Conservation (phyloP, 2,113 vertebrate genomes). For the Erythrolamprus reginae region DNA sequence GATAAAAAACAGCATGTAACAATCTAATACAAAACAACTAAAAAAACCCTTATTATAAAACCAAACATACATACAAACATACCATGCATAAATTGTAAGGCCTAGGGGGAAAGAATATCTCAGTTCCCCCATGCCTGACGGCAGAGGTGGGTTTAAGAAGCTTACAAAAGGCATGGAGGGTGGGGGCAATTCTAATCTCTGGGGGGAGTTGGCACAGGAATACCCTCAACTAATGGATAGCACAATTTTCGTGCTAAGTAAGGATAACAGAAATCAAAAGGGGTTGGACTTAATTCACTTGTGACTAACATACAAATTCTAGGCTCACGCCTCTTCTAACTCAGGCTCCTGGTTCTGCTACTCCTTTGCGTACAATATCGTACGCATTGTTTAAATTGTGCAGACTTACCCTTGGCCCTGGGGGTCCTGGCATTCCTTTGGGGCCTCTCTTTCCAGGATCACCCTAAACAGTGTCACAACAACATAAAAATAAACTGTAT, state of each 20-base stretch:
- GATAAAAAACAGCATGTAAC: too few species aligned
- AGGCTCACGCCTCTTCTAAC: not conserved
- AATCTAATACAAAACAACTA: too few species aligned
- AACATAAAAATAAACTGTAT: not conserved
- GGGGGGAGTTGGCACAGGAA: too few species aligned
- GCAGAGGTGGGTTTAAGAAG: too few species aligned
- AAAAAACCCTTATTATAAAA: too few species aligned
- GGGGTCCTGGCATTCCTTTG: constrained; percentile 83
- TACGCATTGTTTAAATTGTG: not conserved
- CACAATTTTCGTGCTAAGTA: not conserved
- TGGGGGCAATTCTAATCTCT: too few species aligned
- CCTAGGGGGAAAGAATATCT: too few species aligned
- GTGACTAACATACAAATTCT: not conserved
- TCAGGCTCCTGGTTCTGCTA: not conserved
- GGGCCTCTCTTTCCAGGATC: constrained; percentile 86
- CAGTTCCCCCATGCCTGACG: too few species aligned
- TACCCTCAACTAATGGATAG: not conserved
- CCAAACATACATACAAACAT: too few species aligned
- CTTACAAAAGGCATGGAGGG: too few species aligned
- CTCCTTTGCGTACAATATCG: not conserved
- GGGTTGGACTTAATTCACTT: not conserved
- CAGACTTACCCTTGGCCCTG: constrained; percentile 82
- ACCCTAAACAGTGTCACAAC: constrained; percentile 69
- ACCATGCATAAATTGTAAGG: too few species aligned
- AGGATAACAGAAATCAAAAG: not conserved